Evolutionary conservation across 1,140 invertebrate species (phyloP).

Genomic region (Caenorhabditis remanei): DNA sequence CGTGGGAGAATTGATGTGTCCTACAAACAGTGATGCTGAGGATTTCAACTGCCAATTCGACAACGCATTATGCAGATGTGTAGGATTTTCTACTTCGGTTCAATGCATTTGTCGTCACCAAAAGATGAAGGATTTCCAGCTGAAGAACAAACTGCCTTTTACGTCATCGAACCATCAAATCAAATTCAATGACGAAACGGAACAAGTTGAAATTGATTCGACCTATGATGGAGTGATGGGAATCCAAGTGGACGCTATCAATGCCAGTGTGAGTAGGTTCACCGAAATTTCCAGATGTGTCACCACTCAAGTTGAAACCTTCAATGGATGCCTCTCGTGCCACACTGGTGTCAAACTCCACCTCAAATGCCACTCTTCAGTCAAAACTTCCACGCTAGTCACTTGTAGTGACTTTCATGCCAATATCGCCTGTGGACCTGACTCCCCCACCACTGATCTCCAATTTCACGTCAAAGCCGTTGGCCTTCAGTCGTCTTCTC

Average conservation of each 20-base stretch:
- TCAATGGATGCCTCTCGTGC: neutral
- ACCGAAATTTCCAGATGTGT: neutral
- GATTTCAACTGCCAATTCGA: neutral
- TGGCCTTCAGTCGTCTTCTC: too few relatives aligned
- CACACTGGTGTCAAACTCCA: too few relatives aligned
- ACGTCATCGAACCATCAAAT: neutral
- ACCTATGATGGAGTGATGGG: neutral
- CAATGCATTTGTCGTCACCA: neutral
- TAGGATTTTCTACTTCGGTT: neutral
- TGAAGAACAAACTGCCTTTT: neutral
- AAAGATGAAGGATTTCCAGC: neutral
- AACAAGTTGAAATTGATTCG: neutral
- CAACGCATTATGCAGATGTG: neutral
- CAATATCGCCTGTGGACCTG: too few relatives aligned
- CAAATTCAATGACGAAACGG: neutral
- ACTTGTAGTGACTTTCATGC: too few relatives aligned
- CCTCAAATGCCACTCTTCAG: too few relatives aligned
- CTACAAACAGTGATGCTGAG: neutral
- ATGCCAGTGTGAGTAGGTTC: neutral
- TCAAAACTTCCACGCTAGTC: too few relatives aligned
- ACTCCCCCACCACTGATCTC: too few relatives aligned
- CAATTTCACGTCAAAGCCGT: too few relatives aligned
- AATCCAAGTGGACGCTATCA: slow-evolving; percentile 8
- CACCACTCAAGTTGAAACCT: neutral
- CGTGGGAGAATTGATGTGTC: neutral